Percentiles rank a stretch among this genome's conserved stretches.
phyloP scores from a whole-genome alignment of 2,797 vertebrate species.

The Acanthopagrus latus region DNA sequence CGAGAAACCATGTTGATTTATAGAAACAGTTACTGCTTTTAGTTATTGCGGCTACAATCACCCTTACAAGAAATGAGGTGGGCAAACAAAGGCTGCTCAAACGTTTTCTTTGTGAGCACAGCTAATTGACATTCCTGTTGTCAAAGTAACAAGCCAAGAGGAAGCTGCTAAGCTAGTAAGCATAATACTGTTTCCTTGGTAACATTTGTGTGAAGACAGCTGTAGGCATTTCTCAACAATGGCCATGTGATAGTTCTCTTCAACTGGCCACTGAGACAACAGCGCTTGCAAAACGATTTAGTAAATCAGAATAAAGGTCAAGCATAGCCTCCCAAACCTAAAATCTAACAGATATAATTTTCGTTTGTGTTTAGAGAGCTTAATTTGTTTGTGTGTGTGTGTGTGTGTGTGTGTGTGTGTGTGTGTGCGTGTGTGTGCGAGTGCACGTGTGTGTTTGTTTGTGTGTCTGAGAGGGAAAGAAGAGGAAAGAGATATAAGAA shows the following conservation, averaged over 20 bases:
- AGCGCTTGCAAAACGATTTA: neutral
- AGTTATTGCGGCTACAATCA: conserved; percentile 61
- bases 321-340: neutral
- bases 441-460: neutral
- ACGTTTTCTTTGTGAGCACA: conserved; percentile 59
- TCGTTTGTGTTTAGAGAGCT: too few relatives aligned
- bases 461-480: too few relatives aligned
- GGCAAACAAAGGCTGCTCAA: conserved; percentile 64
- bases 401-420: too few relatives aligned
- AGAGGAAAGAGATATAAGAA: neutral
- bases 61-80: conserved; percentile 66
- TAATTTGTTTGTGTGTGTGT: neutral
- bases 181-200: conserved; percentile 76
- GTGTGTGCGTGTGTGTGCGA: neutral
- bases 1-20: conserved; percentile 68
- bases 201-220: conserved; percentile 68
- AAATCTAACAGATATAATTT: neutral
- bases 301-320: neutral
- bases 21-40: conserved; percentile 51
- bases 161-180: conserved; percentile 64
- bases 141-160: conserved; percentile 81
- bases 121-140: conserved; percentile 82
- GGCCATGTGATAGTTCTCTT: conserved; percentile 50
- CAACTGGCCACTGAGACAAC: conserved; percentile 14
- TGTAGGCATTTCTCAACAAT: conserved; percentile 53